Evolutionary conservation across 2,888 invertebrate species (phyloP).

Genomic region (Apodemia mormo): DNA sequence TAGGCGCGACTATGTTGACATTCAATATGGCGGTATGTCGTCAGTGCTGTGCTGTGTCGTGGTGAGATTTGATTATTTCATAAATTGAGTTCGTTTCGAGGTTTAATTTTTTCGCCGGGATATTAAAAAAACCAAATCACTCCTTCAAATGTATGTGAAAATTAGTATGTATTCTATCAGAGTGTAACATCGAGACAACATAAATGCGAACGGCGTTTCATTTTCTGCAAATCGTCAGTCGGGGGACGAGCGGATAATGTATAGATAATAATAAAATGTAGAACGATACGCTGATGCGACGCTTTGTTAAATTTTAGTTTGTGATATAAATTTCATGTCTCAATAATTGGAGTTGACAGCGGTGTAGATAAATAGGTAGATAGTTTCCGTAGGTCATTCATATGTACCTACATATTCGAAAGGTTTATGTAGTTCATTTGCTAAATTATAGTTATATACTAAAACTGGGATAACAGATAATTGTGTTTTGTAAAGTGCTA

Average conservation of each 20-base stretch:
- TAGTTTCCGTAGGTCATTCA: slow-evolving; percentile 3
- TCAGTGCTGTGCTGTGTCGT: slow-evolving; percentile 98
- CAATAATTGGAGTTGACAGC: background rate
- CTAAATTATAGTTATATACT: background rate
- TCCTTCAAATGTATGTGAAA: slow-evolving; percentile 40
- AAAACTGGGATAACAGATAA: background rate
- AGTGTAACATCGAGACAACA: slow-evolving; percentile 38
- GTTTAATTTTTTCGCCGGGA: slow-evolving; percentile 20
- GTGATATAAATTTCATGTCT: background rate
- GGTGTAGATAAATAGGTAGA: slow-evolving; percentile 3
- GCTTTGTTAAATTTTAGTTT: slow-evolving; percentile 48
- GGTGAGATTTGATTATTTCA: slow-evolving; percentile 87
- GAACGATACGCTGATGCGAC: slow-evolving; percentile 49
- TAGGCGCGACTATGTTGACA: slow-evolving; percentile 84
- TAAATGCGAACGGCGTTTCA: slow-evolving; percentile 52
- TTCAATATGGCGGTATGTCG: slow-evolving; percentile 97
- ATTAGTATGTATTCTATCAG: slow-evolving; percentile 42
- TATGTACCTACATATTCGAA: background rate
- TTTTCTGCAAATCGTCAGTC: slow-evolving; percentile 59
- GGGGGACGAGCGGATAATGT: slow-evolving; percentile 58
- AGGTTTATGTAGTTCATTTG: slow-evolving; percentile 7
- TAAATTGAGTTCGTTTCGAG: slow-evolving; percentile 42
- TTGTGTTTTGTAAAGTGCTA: no score
- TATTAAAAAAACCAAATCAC: slow-evolving; percentile 23
- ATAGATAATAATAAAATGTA: slow-evolving; percentile 65